Base-by-base conservation (phyloP, 1,140 invertebrate species). In the Drosophila dunni region DNA sequence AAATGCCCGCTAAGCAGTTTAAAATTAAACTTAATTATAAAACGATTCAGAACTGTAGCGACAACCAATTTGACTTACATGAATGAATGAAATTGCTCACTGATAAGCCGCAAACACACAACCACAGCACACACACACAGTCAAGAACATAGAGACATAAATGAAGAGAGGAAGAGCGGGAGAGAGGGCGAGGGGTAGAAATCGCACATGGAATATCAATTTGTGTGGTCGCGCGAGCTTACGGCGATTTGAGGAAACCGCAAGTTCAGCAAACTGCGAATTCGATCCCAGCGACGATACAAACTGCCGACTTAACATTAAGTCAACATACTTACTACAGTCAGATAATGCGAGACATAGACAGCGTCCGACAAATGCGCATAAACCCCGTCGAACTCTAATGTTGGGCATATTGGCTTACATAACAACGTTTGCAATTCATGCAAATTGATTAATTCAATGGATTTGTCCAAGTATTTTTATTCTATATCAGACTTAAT, bases 51-150 rank as follows among this genome's bases (percentile, higher is more conserved):
- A 64, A 8, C 45, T 40, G 36, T 57, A 60, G 51, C 36, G 53
- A 58, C 71, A 82, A 57, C 64, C 71, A 68, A 78, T 78, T 80
- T 77, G 77, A 84, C 81, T 84, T 84, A 84, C 81, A 84, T 84
- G 81, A 84, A 84, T 84, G 81, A 84, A 84, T 84, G 81, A 84
- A 80, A 71, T 63, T 76, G 51, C 57, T 50, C 53, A 62, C 73
- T 84, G 81, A 84, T 84, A 84, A 82, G 53, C 48, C 38, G 10
- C 17, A 38, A 33, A 57, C 10, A 46, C 15, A 56, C 63, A 66
- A 7, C 15, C 24, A 56, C 10, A 61, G n/a, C 10, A 44, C 20
- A 54, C 51, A 45, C 8, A 42, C n/a, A 29, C 20, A 60, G 40
- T 24, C 40, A 9, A 2, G 40, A 6, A 20, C 9, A 56, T 20